Conservation (phyloP, 2,797 vertebrate species). For the Staurois parvus region DNA sequence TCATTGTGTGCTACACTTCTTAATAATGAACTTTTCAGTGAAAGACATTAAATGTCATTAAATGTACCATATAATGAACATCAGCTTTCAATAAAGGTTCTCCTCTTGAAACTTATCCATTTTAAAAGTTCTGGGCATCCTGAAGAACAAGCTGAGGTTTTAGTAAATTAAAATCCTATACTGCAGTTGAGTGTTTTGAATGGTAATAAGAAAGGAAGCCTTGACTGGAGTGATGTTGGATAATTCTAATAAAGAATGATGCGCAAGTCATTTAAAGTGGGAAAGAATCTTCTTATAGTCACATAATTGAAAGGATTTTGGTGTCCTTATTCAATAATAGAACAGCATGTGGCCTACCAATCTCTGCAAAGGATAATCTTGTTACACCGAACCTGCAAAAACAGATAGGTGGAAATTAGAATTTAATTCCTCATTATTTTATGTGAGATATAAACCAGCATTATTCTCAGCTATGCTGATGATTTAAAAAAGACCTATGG, state of each 20-base stretch:
- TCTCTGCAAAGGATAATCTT: too few relatives aligned
- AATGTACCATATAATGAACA: constrained; percentile 61
- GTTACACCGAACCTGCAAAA: too few relatives aligned
- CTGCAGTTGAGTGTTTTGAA: neutral
- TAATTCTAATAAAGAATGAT: neutral
- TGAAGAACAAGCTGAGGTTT: constrained; percentile 13
- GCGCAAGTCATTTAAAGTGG: neutral
- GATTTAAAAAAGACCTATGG: too few relatives aligned
- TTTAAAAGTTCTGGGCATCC: constrained; percentile 51
- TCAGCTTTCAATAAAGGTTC: constrained; percentile 57
- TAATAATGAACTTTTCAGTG: constrained; percentile 58
- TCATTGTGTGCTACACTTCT: constrained; percentile 46
- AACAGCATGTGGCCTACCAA: neutral
- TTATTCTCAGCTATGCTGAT: too few relatives aligned
- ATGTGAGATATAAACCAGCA: too few relatives aligned
- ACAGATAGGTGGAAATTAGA: too few relatives aligned
- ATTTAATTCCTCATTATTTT: too few relatives aligned
- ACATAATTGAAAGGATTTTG: neutral
- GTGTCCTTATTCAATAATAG: neutral
- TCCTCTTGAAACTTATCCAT: constrained; percentile 38
- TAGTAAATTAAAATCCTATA: constrained; percentile 11
- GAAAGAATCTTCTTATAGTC: neutral
- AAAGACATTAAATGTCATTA: constrained; percentile 60
- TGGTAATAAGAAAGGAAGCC: neutral
- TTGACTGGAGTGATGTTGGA: neutral